Evolutionary conservation across 2,113 vertebrate species (phyloP).

Genomic region (pig (Sus scrofa)): DNA sequence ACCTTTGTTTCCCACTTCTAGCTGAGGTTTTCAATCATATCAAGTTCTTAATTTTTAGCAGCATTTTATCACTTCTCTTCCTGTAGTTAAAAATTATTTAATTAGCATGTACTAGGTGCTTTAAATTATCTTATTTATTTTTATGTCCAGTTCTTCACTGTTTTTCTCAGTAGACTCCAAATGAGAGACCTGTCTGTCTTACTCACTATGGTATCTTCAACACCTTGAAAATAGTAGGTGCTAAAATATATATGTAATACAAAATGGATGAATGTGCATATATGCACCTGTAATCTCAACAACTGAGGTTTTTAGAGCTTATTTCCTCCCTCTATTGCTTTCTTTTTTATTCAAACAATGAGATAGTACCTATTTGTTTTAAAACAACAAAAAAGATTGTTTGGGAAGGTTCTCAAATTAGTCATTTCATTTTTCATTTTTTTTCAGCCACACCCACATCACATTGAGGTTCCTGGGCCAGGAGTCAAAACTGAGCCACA

Average conservation of each 20-base stretch:
- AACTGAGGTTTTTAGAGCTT: neutral
- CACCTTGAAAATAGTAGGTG: neutral
- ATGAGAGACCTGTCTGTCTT: neutral
- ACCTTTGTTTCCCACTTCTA: neutral
- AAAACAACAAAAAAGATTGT: neutral
- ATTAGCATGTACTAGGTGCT: neutral
- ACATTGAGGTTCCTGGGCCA: no score
- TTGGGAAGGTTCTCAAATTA: neutral
- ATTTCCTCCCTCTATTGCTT: neutral
- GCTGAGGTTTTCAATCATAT: neutral
- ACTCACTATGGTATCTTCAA: neutral
- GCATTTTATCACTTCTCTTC: neutral
- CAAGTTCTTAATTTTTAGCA: neutral
- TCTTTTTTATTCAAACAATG: neutral
- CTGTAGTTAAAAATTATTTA: neutral
- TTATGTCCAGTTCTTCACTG: neutral
- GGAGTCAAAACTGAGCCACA: no score
- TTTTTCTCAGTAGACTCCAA: neutral
- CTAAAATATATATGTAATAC: neutral
- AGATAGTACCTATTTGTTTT: neutral
- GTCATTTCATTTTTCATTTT: neutral
- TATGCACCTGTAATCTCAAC: neutral
- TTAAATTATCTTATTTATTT: neutral
- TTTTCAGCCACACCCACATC: no score
- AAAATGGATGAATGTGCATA: no score